Base-by-base conservation (phyloP, 1,140 invertebrate genomes). In the Drosophila elegans region DNA sequence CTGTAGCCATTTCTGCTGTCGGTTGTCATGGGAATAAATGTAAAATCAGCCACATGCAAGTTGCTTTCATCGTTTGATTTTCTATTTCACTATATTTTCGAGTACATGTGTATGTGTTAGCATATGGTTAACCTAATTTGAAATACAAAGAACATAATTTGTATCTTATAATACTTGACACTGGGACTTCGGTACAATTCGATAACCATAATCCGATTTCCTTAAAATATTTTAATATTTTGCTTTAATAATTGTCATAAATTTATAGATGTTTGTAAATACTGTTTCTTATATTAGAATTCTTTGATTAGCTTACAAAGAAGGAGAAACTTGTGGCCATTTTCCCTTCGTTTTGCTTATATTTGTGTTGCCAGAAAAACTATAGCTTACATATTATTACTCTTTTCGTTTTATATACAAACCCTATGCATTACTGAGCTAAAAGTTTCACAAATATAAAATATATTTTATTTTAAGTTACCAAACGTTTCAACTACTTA, bases 21-120 rank as follows among this genome's bases (percentile, higher is more conserved):
- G 68, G 52, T 57, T 71, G 68, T 57, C 66, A 71, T 44, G 66
- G 68, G 68, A 71, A 71, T 57, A 71, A 57, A 71, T 71, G 52
- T 49, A 71, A 71, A 71, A 71, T 71, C 66, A 71, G 63, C 44
- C 51, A 39, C 44, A 71, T 71, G 48, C 44, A 71, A 69, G 69
- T 48, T 56, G 44, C 42, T 56, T 42, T 69, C 64, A 71, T 71
- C 66, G 66, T 71, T 36, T 38, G 38, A 59, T 62, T 62, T 64
- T 44, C n/a, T 13, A 42, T 34, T 52, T 34, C 38, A 59, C 44
- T 59, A 25, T 54, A 32, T 10, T 52, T 16, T 42, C 25, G 21
- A 52, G 32, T 29, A 21, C 41, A 6, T 29, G 34, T 29, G 10
- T 9, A 13, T n/a, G 32, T 25, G 41, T 42, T 34, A 34, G 45